Conservation (phyloP, 1,140 invertebrate species). For the Caenorhabditis latens region DNA sequence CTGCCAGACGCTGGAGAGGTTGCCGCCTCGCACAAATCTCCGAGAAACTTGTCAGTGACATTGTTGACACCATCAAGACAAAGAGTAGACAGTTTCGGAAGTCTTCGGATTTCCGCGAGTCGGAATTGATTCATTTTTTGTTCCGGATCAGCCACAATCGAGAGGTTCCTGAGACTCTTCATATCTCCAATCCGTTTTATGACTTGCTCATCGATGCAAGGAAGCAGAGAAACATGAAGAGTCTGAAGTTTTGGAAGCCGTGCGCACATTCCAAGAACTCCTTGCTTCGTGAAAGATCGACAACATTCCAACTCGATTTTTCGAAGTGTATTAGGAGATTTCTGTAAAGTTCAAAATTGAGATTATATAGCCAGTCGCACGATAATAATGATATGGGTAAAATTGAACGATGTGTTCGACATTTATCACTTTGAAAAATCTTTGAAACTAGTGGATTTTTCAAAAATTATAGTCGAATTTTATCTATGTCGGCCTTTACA, state of each 20-base stretch:
- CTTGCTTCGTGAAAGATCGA: neutral
- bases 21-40: neutral
- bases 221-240: slow-evolving; percentile 13
- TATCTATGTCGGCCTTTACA: slow-evolving; percentile 52
- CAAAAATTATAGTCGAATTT: neutral
- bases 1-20: neutral
- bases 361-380: neutral
- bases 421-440: neutral
- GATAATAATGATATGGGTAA: neutral
- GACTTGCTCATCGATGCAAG: neutral
- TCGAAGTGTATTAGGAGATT: neutral
- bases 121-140: slow-evolving; percentile 8
- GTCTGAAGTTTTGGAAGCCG: neutral
- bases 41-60: slow-evolving; percentile 32
- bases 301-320: slow-evolving; percentile 45
- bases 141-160: slow-evolving; percentile 6
- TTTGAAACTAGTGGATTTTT: neutral
- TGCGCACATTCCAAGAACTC: slow-evolving; percentile 1
- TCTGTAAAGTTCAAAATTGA: neutral
- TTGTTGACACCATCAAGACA: slow-evolving; percentile 35
- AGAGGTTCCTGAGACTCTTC: slow-evolving; percentile 15
- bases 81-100: neutral
- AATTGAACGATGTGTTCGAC: neutral
- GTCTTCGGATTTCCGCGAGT: neutral
- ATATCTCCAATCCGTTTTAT: slow-evolving; percentile 23